These are phyloP conservation scores for Ctenopoma multispine DNA, from an alignment of 2,797 vertebrate genomes.

Conservation along the genomic window DNA sequence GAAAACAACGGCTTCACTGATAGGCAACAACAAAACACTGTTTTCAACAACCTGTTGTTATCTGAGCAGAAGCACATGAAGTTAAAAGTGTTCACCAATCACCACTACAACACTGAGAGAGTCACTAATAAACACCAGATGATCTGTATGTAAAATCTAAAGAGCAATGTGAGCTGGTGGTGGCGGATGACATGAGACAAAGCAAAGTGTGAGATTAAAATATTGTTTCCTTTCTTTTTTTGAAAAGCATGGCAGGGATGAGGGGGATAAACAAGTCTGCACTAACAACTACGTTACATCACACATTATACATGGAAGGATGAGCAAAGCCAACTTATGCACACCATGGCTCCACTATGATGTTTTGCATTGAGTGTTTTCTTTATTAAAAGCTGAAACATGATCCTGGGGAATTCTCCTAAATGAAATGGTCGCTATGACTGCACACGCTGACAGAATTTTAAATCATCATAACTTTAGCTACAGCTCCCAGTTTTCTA, in stretches of 20 bases:
- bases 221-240: constrained; percentile 1
- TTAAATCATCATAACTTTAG: not conserved
- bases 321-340: constrained; percentile 1
- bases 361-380: not conserved
- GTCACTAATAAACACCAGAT: too few relatives aligned
- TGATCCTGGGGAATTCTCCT: not conserved
- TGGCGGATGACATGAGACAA: not conserved
- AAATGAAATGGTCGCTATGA: not conserved
- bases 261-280: not conserved
- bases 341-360: not conserved
- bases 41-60: too few relatives aligned
- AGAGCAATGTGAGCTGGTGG: not conserved
- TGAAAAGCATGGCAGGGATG: constrained; percentile 6
- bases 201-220: not conserved
- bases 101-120: too few relatives aligned
- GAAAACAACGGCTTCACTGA: too few relatives aligned
- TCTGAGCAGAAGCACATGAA: too few relatives aligned
- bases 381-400: constrained; percentile 13
- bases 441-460: not conserved
- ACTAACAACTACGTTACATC: constrained; percentile 20
- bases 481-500: too few relatives aligned
- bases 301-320: constrained; percentile 14
- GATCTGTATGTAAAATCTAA: too few relatives aligned
- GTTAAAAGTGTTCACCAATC: too few relatives aligned
- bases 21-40: too few relatives aligned